A percentile compares a stretch with the other conserved stretches of the same genome.
phyloP scores from a whole-genome alignment of 2,888 invertebrate species.

The Dryobota labecula region DNA sequence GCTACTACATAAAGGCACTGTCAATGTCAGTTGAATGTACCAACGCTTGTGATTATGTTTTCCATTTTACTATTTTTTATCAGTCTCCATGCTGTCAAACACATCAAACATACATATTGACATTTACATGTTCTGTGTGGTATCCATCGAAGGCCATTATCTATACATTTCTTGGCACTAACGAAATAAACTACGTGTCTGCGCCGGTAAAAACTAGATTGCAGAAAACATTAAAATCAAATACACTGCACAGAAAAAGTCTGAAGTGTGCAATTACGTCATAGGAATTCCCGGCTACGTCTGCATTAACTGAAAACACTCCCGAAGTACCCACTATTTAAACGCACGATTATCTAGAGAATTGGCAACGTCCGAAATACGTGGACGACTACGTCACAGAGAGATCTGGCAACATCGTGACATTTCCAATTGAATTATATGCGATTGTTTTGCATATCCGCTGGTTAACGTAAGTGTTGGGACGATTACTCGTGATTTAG shows the following conservation, averaged over 20 bases:
- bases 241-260: slow-evolving; percentile 15
- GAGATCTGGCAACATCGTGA: slow-evolving; percentile 54
- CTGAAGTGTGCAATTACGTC: slow-evolving; percentile 34
- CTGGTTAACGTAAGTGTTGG: slow-evolving; percentile 21
- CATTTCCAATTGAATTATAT: slow-evolving; percentile 59
- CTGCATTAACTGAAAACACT: slow-evolving; percentile 27
- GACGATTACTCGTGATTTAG: slow-evolving; percentile 16
- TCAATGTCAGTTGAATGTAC: neutral
- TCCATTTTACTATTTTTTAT: neutral
- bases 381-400: slow-evolving; percentile 56
- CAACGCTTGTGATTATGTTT: neutral
- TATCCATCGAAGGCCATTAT: neutral
- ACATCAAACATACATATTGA: no score
- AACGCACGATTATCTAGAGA: slow-evolving; percentile 44
- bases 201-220: slow-evolving; percentile 16
- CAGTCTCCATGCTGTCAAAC: neutral
- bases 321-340: slow-evolving; percentile 52
- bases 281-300: slow-evolving; percentile 48
- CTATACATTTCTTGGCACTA: slow-evolving; percentile 39
- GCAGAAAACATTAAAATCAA: slow-evolving; percentile 9
- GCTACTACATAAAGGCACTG: neutral
- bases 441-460: slow-evolving; percentile 50
- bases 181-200: neutral
- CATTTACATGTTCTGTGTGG: neutral
- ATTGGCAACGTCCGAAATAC: slow-evolving; percentile 62